Conservation (phyloP, 2,113 vertebrate species). For the Beaufortia kweichowensis region DNA sequence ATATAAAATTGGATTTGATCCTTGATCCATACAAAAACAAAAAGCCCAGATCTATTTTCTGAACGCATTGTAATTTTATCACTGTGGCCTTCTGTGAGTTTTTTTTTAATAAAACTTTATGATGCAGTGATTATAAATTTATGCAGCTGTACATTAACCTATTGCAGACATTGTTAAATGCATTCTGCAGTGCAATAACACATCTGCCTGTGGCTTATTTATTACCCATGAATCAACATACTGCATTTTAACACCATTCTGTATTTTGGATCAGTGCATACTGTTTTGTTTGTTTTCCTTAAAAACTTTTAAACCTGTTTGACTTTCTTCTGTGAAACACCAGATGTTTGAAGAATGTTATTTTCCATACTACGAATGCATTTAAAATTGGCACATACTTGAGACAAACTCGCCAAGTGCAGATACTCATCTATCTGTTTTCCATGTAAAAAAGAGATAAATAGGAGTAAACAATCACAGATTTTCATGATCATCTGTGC, state of each 20-base stretch:
- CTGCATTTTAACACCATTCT: neutral
- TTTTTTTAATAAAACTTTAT: neutral
- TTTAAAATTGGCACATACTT: too few species aligned
- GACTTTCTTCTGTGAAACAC: neutral
- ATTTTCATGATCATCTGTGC: neutral
- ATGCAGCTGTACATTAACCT: neutral
- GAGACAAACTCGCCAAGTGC: too few species aligned
- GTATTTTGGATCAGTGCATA: too few species aligned
- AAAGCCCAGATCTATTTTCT: neutral
- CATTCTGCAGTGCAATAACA: neutral
- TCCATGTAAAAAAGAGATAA: too few species aligned
- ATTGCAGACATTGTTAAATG: neutral
- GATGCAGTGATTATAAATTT: neutral
- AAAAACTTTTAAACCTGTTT: neutral
- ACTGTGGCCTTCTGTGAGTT: neutral
- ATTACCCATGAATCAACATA: neutral
- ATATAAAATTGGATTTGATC: slow-evolving; percentile 4
- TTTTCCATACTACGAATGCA: too few species aligned
- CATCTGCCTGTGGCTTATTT: neutral
- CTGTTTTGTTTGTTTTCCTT: neutral
- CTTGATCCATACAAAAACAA: neutral
- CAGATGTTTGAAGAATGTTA: too few species aligned
- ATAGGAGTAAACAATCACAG: neutral
- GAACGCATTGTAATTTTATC: slow-evolving; percentile 11
- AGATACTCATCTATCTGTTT: too few species aligned